Evolutionary conservation across 1,140 invertebrate species (phyloP).

Genomic region (Neomicropteryx cornuta): DNA sequence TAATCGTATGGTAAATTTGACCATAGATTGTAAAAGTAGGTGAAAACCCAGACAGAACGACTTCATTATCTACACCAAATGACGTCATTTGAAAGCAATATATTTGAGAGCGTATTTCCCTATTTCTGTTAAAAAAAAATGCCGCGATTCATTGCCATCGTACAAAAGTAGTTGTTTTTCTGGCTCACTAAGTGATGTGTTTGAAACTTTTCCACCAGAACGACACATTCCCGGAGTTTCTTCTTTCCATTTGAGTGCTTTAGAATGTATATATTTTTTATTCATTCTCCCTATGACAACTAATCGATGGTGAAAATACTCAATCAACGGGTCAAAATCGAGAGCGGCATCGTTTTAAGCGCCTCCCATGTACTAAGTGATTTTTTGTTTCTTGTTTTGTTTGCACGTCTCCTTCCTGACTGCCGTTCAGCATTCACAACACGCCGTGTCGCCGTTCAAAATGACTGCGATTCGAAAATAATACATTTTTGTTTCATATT

Average conservation of each 20-base stretch:
- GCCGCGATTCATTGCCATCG: constrained; percentile 19
- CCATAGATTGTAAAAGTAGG: constrained; percentile 33
- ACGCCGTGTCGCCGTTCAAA: too few relatives aligned
- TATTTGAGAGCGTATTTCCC: constrained; percentile 22
- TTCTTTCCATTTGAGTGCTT: constrained; percentile 23
- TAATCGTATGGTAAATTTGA: constrained; percentile 29
- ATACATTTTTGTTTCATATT: too few relatives aligned
- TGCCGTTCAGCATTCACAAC: constrained; percentile 12
- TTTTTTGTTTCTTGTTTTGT: constrained; percentile 4
- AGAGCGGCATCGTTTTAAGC: constrained; percentile 15
- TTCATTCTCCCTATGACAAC: constrained; percentile 17
- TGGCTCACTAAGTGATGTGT: constrained; percentile 9
- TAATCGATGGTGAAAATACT: constrained; percentile 13
- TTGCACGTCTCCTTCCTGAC: constrained; percentile 9
- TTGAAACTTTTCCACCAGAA: constrained; percentile 13
- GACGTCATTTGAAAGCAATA: constrained; percentile 30
- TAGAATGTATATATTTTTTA: constrained; percentile 16
- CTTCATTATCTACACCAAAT: constrained; percentile 22
- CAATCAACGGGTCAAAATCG: constrained; percentile 16
- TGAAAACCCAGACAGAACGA: constrained; percentile 18
- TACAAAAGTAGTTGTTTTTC: constrained; percentile 11
- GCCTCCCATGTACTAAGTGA: constrained; percentile 11
- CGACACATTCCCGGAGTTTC: constrained; percentile 22
- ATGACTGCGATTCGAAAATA: too few relatives aligned
- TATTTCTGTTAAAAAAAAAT: constrained; percentile 26